phyloP scores from a whole-genome alignment of 2,113 vertebrate species.

The Microcebus jonahi region DNA sequence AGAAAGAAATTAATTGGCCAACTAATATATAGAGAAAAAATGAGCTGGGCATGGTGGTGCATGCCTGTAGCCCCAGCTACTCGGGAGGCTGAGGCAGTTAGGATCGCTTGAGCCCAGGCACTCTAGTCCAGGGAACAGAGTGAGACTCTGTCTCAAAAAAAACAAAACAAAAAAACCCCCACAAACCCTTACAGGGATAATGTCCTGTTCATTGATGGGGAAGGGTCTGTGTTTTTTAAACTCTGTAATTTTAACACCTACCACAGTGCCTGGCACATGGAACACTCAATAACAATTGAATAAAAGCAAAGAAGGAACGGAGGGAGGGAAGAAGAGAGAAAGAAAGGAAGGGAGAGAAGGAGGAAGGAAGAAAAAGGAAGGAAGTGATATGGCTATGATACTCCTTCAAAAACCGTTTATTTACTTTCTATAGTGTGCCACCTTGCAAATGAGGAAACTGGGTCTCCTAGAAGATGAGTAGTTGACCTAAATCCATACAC shows the following conservation, averaged over 20 bases:
- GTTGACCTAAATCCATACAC: not conserved
- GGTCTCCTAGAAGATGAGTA: not conserved
- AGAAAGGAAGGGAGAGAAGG: not conserved
- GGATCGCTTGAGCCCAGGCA: too few relatives aligned
- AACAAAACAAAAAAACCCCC: too few relatives aligned
- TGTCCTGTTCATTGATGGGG: not conserved
- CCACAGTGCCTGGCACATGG: not conserved
- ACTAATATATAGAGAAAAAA: too few relatives aligned
- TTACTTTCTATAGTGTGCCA: not conserved
- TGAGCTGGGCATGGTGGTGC: too few relatives aligned
- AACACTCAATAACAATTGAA: not conserved
- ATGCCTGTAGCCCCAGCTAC: too few relatives aligned
- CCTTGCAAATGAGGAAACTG: not conserved
- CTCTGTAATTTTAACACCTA: not conserved
- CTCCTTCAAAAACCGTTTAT: not conserved
- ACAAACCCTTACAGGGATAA: not conserved
- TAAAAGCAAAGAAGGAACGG: not conserved
- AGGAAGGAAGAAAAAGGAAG: not conserved
- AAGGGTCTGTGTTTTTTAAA: not conserved
- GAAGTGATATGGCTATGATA: not conserved
- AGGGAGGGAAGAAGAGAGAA: not conserved
- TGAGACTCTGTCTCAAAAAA: too few relatives aligned
- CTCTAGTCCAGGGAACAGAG: too few relatives aligned
- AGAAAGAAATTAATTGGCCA: too few relatives aligned
- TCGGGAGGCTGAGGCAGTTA: too few relatives aligned